phyloP scores from a whole-genome alignment of 2,888 invertebrate species.

The Leptopilina myrica region DNA sequence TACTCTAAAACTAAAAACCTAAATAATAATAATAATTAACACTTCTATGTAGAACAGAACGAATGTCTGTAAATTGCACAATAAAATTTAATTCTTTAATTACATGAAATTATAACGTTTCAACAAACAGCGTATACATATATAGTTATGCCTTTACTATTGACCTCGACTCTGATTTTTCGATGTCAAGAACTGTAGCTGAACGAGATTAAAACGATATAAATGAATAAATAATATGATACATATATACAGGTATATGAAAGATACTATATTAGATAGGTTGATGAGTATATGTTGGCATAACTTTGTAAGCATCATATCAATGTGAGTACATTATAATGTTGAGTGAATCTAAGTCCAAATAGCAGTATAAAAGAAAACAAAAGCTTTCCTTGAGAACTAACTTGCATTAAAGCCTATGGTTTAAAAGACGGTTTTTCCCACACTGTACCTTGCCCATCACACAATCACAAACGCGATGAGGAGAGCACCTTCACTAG shows the following conservation, averaged over 20 bases:
- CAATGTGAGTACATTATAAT: slow-evolving; percentile 26
- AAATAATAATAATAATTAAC: too few species aligned
- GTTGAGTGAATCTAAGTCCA: slow-evolving; percentile 40
- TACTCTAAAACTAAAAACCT: too few species aligned
- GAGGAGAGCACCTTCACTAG: slow-evolving; percentile 40
- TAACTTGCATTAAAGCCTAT: slow-evolving; percentile 38
- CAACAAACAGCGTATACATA: neutral
- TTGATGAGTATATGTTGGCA: slow-evolving; percentile 40
- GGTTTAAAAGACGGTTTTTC: slow-evolving; percentile 50
- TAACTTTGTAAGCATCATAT: slow-evolving; percentile 40
- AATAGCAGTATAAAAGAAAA: slow-evolving; percentile 47
- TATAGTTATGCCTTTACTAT: neutral
- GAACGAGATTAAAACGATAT: neutral
- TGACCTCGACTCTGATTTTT: slow-evolving; percentile 23
- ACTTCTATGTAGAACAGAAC: too few species aligned
- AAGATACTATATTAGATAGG: slow-evolving; percentile 1
- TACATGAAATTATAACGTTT: neutral
- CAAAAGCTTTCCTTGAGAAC: slow-evolving; percentile 51
- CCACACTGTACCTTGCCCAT: slow-evolving; percentile 8
- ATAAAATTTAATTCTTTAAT: too few species aligned
- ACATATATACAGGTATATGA: neutral
- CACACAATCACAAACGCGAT: slow-evolving; percentile 26
- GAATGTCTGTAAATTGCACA: too few species aligned
- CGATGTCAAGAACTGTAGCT: slow-evolving; percentile 14
- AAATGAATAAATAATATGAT: neutral